Evolutionary conservation across 2,113 vertebrate genomes (phyloP), one percentile per base, ranked within the genome.

Genomic region (Myrmecophaga tridactyla): DNA sequence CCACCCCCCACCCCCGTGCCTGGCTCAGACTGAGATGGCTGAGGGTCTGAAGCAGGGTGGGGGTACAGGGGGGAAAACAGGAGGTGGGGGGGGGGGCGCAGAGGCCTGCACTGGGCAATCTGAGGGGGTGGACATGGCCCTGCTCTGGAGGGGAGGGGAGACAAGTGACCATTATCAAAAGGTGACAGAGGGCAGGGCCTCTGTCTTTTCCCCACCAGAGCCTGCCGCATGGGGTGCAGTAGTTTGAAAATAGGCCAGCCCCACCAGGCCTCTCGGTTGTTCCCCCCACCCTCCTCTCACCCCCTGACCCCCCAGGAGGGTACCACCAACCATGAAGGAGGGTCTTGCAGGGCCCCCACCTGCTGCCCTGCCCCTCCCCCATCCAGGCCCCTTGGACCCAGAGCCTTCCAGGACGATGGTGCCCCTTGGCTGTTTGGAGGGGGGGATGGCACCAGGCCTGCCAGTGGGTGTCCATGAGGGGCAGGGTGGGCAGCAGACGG

Each of bases 251-350:
- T 20, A 5, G 41, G 58, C 23, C 12, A 21, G 62, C 34, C 62
- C 48, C 21, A 17, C 43, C 11, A 14, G 4, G 4, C 36, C 18
- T 31, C 82, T 34, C 20, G 9, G 60, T 21, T 12, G 36, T 48
- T 1, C 0, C 17, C 8, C 67, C n/a, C 9, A 14, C 23, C 13
- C 8, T 29, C 46, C 1, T 4, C 3, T 2, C 63, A 20, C 2
- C 34, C 41, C 39, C 14, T 1, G 29, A 7, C 43, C 72, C 72
- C 36, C n/a, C n/a, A 10, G 60, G 21, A 39, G 69, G 36, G 21
- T 25, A 27, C 60, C 25, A 29, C 60, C 11, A 10, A 29, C 60
- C 60, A 63, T 27, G 25, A 4, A 27, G 60, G 29, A 63, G 60
- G 60, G 21, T 21, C 36, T 41, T n/a, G n/a, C 69, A 72, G 36